Percentiles rank a stretch among this genome's conserved stretches.
phyloP scores from a whole-genome alignment of 2,113 vertebrate genomes.

The Camelus bactrianus region DNA sequence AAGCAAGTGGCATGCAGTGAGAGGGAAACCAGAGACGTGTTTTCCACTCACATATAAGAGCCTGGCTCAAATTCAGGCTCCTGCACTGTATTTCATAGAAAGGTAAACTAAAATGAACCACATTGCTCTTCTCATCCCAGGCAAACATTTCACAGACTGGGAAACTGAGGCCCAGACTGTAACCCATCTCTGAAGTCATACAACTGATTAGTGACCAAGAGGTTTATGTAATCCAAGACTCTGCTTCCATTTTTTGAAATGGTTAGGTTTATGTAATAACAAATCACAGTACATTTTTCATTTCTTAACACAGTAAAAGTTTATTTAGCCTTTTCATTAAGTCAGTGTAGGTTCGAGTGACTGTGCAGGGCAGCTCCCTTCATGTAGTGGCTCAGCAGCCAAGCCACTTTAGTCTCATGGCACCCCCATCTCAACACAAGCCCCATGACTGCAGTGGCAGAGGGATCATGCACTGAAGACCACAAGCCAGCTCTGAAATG shows the following conservation, averaged over 20 bases:
- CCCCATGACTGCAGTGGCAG: not conserved
- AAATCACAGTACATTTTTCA: not conserved
- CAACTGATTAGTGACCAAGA: not conserved
- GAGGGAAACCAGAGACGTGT: constrained; percentile 54
- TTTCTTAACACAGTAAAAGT: not conserved
- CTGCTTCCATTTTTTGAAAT: not conserved
- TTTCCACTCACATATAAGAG: not conserved
- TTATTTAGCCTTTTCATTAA: not conserved
- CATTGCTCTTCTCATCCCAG: not conserved
- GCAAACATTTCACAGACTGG: constrained; percentile 1
- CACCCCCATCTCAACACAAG: not conserved
- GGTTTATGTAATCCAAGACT: not conserved
- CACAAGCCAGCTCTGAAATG: not conserved
- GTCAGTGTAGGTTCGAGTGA: not conserved
- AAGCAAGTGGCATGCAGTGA: not conserved
- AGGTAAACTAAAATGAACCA: not conserved
- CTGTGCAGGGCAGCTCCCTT: not conserved
- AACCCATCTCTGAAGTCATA: not conserved
- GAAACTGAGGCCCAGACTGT: not conserved
- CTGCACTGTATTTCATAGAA: not conserved
- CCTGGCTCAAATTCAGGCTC: not conserved
- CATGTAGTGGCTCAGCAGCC: not conserved
- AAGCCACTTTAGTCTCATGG: not conserved
- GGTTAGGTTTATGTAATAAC: constrained; percentile 17
- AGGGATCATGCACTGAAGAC: not conserved